Percentiles rank a stretch among this genome's conserved stretches.
These are phyloP conservation scores for Peromyscus leucopus DNA, from an alignment of 2,113 vertebrate species.

Conservation along the genomic window DNA sequence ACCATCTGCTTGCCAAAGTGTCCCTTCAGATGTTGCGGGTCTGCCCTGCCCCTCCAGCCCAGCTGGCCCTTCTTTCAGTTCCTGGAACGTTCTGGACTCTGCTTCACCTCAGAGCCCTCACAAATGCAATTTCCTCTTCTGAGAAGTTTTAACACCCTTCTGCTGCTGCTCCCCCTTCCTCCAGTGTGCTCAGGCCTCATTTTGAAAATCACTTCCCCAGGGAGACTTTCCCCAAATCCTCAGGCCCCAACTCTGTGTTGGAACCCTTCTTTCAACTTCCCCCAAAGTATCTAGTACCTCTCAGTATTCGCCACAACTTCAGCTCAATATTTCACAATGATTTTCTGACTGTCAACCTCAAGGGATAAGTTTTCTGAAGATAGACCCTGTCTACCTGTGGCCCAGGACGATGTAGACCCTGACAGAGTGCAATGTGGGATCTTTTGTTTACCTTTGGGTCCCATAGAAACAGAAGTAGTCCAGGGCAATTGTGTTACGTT, in stretches of 20 bases:
- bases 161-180: constrained; percentile 50
- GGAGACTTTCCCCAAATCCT: constrained; percentile 60
- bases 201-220: constrained; percentile 62
- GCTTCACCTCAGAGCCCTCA: constrained; percentile 53
- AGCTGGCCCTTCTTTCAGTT: constrained; percentile 74
- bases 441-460: neutral
- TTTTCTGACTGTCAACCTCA: neutral
- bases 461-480: neutral
- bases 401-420: neutral
- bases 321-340: neutral
- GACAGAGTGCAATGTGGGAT: neutral
- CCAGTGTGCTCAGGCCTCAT: constrained; percentile 23
- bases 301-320: neutral
- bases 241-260: neutral
- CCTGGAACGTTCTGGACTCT: constrained; percentile 70
- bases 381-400: neutral
- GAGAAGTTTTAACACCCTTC: constrained; percentile 60
- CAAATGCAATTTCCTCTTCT: constrained; percentile 71
- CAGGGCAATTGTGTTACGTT: neutral
- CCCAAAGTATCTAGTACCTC: neutral
- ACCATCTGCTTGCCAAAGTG: neutral
- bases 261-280: constrained; percentile 4
- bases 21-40: neutral
- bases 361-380: neutral
- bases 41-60: neutral